Conservation (phyloP, 2,888 invertebrate species). For the Rotaria sp. region DNA sequence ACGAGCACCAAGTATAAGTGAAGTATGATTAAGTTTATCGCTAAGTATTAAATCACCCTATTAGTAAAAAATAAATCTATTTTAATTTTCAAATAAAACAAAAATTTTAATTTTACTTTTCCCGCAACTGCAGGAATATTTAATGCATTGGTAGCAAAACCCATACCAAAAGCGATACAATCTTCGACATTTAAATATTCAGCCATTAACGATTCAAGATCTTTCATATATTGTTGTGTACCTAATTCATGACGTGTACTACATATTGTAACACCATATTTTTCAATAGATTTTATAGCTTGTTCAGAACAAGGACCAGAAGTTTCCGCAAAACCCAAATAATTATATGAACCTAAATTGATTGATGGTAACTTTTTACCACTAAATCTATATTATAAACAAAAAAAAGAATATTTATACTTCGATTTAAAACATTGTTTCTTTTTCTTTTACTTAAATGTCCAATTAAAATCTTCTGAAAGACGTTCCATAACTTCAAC, state of each 20-base stretch:
- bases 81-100: not conserved
- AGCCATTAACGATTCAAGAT: slow-evolving; percentile 76
- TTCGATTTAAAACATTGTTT: not conserved
- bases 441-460: slow-evolving; percentile 63
- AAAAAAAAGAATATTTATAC: not conserved
- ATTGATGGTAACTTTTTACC: slow-evolving; percentile 73
- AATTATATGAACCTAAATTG: slow-evolving; percentile 95
- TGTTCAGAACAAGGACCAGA: slow-evolving; percentile 71
- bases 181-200: slow-evolving; percentile 83
- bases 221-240: slow-evolving; percentile 44
- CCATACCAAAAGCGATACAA: slow-evolving; percentile 92
- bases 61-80: slow-evolving; percentile 36
- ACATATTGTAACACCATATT: slow-evolving; percentile 69
- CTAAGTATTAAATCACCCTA: slow-evolving; percentile 77
- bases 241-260: slow-evolving; percentile 77
- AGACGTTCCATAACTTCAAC: slow-evolving; percentile 75
- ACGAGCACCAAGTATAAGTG: slow-evolving; percentile 82
- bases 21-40: slow-evolving; percentile 94
- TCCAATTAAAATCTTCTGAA: slow-evolving; percentile 82
- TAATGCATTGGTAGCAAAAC: slow-evolving; percentile 91
- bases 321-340: slow-evolving; percentile 86
- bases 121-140: slow-evolving; percentile 79
- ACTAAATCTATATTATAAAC: slow-evolving; percentile 55
- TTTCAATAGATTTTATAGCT: slow-evolving; percentile 64
- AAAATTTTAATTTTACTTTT: slow-evolving; percentile 54